These are phyloP conservation scores for Falco cherrug DNA, from an alignment of 2,797 vertebrate species.

Conservation along the genomic window DNA sequence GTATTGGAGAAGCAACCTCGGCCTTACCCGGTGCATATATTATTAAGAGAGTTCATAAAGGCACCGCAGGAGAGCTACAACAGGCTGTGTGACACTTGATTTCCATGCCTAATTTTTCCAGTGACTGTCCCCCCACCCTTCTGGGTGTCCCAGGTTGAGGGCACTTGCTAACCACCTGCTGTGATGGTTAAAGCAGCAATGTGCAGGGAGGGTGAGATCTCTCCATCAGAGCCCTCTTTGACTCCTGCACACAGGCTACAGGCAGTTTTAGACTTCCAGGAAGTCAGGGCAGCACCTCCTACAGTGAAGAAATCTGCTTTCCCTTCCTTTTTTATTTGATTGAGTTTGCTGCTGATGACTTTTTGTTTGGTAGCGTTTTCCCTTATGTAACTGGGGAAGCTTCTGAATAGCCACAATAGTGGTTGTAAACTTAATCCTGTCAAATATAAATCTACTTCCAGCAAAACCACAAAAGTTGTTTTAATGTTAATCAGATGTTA, in stretches of 20 bases:
- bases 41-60: not conserved
- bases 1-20: not conserved
- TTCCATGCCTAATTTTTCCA: not conserved
- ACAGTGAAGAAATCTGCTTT: not conserved
- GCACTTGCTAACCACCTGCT: not conserved
- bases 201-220: not conserved
- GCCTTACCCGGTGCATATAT: accelerated
- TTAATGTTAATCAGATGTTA: not conserved
- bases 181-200: not conserved
- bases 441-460: not conserved
- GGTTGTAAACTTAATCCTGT: not conserved
- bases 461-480: not conserved
- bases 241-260: not conserved
- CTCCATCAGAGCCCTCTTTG: not conserved
- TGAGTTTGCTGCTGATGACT: not conserved
- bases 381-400: not conserved
- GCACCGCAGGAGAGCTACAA: not conserved
- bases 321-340: not conserved
- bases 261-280: not conserved
- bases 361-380: not conserved
- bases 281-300: not conserved
- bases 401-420: not conserved
- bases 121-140: accelerated
- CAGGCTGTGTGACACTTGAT: not conserved
- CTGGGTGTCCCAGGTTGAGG: not conserved